Evolutionary conservation across 2,888 invertebrate genomes (phyloP).

Genomic region (Liodrosophila aerea): DNA sequence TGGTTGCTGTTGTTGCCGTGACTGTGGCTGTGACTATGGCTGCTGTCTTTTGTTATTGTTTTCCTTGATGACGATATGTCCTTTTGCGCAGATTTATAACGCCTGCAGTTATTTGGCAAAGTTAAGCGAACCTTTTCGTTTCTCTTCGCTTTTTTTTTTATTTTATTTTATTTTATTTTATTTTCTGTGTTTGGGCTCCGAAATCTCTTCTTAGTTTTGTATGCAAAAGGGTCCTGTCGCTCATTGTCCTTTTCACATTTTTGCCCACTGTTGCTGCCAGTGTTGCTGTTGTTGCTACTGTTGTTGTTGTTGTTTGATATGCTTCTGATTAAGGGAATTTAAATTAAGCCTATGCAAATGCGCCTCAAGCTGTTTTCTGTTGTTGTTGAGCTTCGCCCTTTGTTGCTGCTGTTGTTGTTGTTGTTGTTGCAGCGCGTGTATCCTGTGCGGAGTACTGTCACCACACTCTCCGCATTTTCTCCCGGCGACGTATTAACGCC

Average conservation of each 20-base stretch:
- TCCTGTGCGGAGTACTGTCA: constrained; percentile 30
- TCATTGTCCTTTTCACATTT: constrained; percentile 62
- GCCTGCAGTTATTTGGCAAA: constrained; percentile 76
- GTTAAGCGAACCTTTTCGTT: constrained; percentile 69
- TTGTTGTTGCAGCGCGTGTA: constrained; percentile 48
- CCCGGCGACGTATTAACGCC: constrained; percentile 18
- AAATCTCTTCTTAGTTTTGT: constrained; percentile 41
- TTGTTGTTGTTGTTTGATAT: constrained; percentile 50
- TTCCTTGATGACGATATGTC: constrained; percentile 54
- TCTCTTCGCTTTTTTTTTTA: constrained; percentile 24
- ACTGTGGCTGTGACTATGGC: constrained; percentile 6
- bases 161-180: neutral
- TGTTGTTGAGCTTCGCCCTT: constrained; percentile 15
- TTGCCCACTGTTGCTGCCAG: constrained; percentile 16
- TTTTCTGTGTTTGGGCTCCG: constrained; percentile 10
- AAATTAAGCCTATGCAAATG: constrained; percentile 78
- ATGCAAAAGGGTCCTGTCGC: constrained; percentile 60
- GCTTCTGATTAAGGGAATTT: constrained; percentile 74
- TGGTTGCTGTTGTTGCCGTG: neutral
- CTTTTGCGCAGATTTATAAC: constrained; percentile 53
- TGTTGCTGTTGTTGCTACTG: constrained; percentile 10
- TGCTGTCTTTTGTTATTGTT: constrained; percentile 38
- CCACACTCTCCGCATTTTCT: neutral
- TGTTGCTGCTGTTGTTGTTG: constrained; percentile 11
- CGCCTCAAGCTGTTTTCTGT: constrained; percentile 59